Conservation (phyloP, 2,113 vertebrate genomes). For the Gopherus flavomarginatus region DNA sequence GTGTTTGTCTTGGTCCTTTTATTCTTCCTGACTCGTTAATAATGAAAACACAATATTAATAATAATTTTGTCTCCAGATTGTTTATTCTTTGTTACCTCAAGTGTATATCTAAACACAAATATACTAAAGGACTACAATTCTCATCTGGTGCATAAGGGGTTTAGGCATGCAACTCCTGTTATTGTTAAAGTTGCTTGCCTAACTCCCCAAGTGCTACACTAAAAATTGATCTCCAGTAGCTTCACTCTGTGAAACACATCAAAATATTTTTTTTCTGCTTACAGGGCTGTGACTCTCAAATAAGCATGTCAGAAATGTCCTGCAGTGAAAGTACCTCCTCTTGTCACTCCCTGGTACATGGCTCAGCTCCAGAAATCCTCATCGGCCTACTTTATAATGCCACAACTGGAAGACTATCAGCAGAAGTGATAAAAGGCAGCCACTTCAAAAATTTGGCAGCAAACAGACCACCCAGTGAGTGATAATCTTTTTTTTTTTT, state of each 20-base stretch:
- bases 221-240: background rate
- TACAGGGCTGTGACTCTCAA: conserved; percentile 94
- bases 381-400: conserved; percentile 95
- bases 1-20: conserved; percentile 7
- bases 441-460: conserved; percentile 97
- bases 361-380: conserved; percentile 94
- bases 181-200: conserved; percentile 2
- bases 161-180: background rate
- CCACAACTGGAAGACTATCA: conserved; percentile 96
- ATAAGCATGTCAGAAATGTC: conserved; percentile 93
- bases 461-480: conserved; percentile 99
- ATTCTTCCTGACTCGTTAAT: background rate
- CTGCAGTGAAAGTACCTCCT: conserved; percentile 93
- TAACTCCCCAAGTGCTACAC: background rate
- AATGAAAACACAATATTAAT: background rate
- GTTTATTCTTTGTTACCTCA: background rate
- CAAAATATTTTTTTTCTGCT: conserved; percentile 50
- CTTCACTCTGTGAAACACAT: background rate
- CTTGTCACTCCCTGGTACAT: conserved; percentile 93
- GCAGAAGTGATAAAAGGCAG: conserved; percentile 99
- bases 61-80: background rate
- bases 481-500: conserved; percentile 73
- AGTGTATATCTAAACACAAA: background rate
- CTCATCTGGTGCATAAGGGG: background rate
- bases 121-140: conserved; percentile 5